Conservation (phyloP, 2,797 vertebrate genomes). For the Danio albolineatus region DNA sequence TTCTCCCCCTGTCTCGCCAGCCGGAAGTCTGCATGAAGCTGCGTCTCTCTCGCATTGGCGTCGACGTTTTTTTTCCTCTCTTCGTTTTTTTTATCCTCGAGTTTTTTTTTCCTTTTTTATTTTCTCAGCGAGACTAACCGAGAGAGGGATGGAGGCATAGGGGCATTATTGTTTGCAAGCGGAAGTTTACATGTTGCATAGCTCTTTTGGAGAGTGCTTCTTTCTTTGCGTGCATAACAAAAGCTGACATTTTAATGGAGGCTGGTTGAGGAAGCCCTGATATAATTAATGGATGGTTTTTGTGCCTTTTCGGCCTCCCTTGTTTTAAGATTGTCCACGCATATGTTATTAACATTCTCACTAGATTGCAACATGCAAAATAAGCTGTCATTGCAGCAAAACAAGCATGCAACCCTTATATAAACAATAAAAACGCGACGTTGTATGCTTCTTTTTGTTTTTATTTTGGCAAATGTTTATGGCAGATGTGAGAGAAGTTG, state of each 20-base stretch:
- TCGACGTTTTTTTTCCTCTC: constrained; percentile 67
- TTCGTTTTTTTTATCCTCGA: constrained; percentile 70
- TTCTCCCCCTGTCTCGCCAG: constrained; percentile 72
- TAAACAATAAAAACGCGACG: neutral
- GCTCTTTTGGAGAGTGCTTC: constrained; percentile 66
- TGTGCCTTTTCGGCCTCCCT: constrained; percentile 22
- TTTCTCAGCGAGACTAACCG: constrained; percentile 74
- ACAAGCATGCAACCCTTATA: neutral
- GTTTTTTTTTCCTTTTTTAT: constrained; percentile 75
- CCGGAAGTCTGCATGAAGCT: constrained; percentile 85
- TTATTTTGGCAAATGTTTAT: neutral
- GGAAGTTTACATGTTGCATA: constrained; percentile 64
- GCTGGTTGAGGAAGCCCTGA: constrained; percentile 67
- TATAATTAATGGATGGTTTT: constrained; percentile 36
- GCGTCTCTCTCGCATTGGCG: constrained; percentile 74
- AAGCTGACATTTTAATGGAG: constrained; percentile 80
- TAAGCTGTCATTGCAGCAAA: neutral
- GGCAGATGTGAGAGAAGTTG: neutral
- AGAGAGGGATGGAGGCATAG: constrained; percentile 72
- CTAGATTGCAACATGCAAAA: neutral
- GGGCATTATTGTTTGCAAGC: constrained; percentile 62
- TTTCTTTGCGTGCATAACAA: constrained; percentile 74
- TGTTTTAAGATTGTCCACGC: neutral
- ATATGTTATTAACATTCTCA: constrained; percentile 1
- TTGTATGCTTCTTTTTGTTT: neutral